Base-by-base conservation (phyloP, 2,113 vertebrate species). In the Oenanthe melanoleuca region DNA sequence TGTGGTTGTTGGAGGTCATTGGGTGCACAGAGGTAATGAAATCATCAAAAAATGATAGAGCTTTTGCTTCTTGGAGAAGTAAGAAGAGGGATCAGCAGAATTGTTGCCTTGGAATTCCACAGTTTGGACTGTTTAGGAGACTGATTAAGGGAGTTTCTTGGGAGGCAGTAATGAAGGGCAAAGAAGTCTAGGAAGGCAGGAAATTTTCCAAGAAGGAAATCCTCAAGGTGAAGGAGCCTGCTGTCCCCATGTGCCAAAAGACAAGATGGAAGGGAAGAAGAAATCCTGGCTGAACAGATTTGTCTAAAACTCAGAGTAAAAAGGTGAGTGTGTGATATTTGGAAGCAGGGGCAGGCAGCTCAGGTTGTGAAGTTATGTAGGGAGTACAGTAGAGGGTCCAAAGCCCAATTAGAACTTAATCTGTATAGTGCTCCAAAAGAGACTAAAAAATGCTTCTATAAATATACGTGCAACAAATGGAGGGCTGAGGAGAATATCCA, bases 151-250 rank as follows among this genome's bases (percentile, higher is more conserved):
- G 47, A n/a, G 23, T 14, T 50, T 44, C 8, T 28, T 40, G 50
- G 45, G 18, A 34, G 14, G 8, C 10, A 33, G 44, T 34, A 17
- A 29, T 52, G 29, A 77, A 59, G 18, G 3, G 2, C 28, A 34
- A 47, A 52, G n/a, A 23, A 40, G 12, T 40, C 37, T 37, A 59
- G 28, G 18, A 77, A 45, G 22, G 37, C 18, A 34, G 15, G 38
- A 13, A 4, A 38, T 69, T 69, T 66, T 31, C 25, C 20, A 63
- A 52, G 56, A 26, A 45, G 20, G 28, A 45, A 45, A 45, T 81
- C 25, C 31, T 77, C 13, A 34, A 40, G 24, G 10, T 14, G 14
- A 67, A 70, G 2, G 9, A 57, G 8, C 8, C 18, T 0, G 0
- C 3, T 14, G 4, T 44, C 19, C 5, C 11, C 2, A 4, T 37